Evolutionary conservation across 2,113 vertebrate genomes (phyloP).

Genomic region (Harpagus bidentatus): DNA sequence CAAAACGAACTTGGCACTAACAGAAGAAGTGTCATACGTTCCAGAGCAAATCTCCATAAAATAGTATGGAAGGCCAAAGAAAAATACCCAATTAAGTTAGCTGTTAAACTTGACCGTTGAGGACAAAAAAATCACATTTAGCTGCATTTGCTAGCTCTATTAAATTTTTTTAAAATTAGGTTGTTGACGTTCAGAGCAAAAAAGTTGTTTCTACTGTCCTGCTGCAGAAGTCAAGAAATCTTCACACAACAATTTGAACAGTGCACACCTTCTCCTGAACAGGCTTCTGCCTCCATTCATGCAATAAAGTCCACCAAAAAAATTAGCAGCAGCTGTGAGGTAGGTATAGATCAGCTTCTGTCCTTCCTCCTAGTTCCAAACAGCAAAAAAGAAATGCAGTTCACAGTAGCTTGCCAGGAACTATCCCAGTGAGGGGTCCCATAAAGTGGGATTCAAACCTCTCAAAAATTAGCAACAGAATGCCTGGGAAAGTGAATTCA

Average conservation of each 20-base stretch:
- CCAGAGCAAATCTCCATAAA: not conserved
- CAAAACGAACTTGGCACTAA: not conserved
- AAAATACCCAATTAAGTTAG: not conserved
- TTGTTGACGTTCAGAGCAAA: not conserved
- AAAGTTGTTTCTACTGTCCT: not conserved
- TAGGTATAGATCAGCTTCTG: not conserved
- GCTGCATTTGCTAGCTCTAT: not conserved
- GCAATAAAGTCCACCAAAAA: not conserved
- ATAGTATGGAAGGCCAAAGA: not conserved
- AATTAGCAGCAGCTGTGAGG: not conserved
- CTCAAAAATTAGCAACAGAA: not conserved
- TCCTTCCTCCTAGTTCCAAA: not conserved
- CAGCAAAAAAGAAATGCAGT: not conserved
- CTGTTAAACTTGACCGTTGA: fast-evolving
- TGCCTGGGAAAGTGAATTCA: not conserved
- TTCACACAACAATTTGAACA: not conserved
- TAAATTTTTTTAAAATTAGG: not conserved
- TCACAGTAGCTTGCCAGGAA: not conserved
- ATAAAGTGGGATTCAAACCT: not conserved
- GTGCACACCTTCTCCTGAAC: not conserved
- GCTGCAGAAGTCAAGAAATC: not conserved
- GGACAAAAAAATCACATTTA: not conserved
- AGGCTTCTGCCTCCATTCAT: not conserved
- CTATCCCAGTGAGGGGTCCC: not conserved
- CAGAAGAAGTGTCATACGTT: not conserved